phyloP scores from a whole-genome alignment of 2,888 invertebrate genomes.

The Chrysolina americana region DNA sequence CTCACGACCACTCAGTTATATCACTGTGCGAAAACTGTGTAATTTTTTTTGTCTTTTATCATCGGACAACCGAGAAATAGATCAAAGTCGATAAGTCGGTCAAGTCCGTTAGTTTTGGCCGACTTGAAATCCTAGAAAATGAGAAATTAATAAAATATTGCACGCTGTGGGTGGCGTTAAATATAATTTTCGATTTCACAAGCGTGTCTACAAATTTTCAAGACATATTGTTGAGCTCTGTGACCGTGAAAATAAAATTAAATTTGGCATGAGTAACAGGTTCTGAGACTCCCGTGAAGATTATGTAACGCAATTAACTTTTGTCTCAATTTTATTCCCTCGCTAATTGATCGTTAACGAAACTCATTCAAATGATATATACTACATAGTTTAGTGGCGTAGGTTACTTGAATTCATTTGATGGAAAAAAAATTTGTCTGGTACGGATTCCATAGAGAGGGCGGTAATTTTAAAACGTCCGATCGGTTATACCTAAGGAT shows the following conservation, averaged over 20 bases:
- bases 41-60: no score
- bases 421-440: no score
- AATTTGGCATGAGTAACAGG: slow-evolving; percentile 48
- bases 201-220: slow-evolving; percentile 29
- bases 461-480: no score
- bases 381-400: background rate
- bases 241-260: slow-evolving; percentile 51
- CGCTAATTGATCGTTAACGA: background rate
- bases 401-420: no score
- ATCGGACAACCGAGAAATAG: background rate
- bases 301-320: slow-evolving; percentile 42
- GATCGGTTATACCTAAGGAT: no score
- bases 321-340: slow-evolving; percentile 7
- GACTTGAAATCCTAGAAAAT: slow-evolving; percentile 24
- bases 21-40: no score
- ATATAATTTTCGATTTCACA: slow-evolving; percentile 26
- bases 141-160: slow-evolving; percentile 30
- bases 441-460: no score
- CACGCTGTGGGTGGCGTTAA: slow-evolving; percentile 30
- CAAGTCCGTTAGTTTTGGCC: slow-evolving; percentile 9
- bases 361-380: background rate
- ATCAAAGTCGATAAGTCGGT: background rate
- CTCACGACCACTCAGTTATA: no score
- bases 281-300: slow-evolving; percentile 36
- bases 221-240: slow-evolving; percentile 46